Conservation (phyloP, 1,140 invertebrate genomes). For the Dendrolimus punctatus region DNA sequence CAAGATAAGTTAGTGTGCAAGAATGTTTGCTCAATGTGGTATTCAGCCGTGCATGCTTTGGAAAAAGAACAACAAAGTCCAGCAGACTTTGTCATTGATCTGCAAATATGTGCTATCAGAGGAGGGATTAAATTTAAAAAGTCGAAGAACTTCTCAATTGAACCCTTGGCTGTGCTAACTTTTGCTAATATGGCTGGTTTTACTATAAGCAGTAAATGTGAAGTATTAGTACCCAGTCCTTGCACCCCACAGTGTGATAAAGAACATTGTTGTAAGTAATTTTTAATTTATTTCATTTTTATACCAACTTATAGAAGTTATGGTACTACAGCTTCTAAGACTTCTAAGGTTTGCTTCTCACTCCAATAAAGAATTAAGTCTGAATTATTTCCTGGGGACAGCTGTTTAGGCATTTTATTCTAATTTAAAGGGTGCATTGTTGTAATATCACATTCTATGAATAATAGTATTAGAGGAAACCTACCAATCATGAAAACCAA, state of each 20-base stretch:
- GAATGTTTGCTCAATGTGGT: constrained; percentile 54
- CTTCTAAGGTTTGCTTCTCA: no score
- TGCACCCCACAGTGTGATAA: constrained; percentile 41
- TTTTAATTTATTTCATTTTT: not conserved
- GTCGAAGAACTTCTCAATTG: constrained; percentile 35
- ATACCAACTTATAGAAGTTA: no score
- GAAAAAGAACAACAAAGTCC: constrained; percentile 40
- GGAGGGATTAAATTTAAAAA: constrained; percentile 27
- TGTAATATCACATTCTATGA: no score
- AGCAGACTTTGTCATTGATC: constrained; percentile 41
- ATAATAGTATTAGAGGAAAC: no score
- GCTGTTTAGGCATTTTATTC: no score
- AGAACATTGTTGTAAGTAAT: constrained; percentile 53
- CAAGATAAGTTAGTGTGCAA: constrained; percentile 52
- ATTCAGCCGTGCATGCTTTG: constrained; percentile 42
- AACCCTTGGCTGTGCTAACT: constrained; percentile 48
- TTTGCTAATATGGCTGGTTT: constrained; percentile 43
- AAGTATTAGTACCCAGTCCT: constrained; percentile 25
- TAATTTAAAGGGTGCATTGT: no score
- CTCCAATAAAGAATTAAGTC: no score
- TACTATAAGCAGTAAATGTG: constrained; percentile 29
- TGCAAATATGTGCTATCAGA: constrained; percentile 12
- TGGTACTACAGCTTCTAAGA: no score
- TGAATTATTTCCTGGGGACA: no score
- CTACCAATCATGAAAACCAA: no score